A percentile compares a stretch with the other conserved stretches of the same genome.
phyloP scores from a whole-genome alignment of 2,888 invertebrate species.

The Epistrophe eligans region DNA sequence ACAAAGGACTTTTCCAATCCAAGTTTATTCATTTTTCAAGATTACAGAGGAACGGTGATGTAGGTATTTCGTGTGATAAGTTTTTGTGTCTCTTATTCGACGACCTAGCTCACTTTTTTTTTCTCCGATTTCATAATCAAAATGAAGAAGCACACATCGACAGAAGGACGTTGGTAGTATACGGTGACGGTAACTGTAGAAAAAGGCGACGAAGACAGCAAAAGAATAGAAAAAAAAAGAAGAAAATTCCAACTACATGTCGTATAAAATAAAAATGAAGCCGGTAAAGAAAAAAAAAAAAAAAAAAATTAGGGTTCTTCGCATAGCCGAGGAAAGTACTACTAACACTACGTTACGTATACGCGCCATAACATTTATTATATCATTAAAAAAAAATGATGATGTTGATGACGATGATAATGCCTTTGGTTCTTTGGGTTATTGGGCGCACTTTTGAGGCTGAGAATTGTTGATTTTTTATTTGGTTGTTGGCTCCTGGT shows the following conservation, averaged over 20 bases:
- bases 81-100: slow-evolving; percentile 60
- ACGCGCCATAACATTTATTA: slow-evolving; percentile 74
- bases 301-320: slow-evolving; percentile 57
- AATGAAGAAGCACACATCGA: slow-evolving; percentile 69
- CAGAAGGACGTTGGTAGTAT: slow-evolving; percentile 22
- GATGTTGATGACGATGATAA: slow-evolving; percentile 75
- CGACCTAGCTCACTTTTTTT: slow-evolving; percentile 70
- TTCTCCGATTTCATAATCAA: slow-evolving; percentile 70
- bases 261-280: slow-evolving; percentile 66
- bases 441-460: slow-evolving; percentile 71
- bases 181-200: slow-evolving; percentile 38
- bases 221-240: slow-evolving; percentile 39
- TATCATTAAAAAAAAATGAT: slow-evolving; percentile 76
- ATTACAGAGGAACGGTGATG: slow-evolving; percentile 35
- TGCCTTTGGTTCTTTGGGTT: slow-evolving; percentile 75
- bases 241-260: slow-evolving; percentile 49
- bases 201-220: slow-evolving; percentile 65
- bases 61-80: slow-evolving; percentile 37
- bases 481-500: slow-evolving; percentile 19
- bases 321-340: slow-evolving; percentile 56
- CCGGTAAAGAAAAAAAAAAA: slow-evolving; percentile 39
- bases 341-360: slow-evolving; percentile 70
- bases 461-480: slow-evolving; percentile 53
- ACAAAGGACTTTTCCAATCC: slow-evolving; percentile 48
- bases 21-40: slow-evolving; percentile 69